These are phyloP conservation scores for Lateolabrax maculatus DNA, from an alignment of 2,797 vertebrate species.

Conservation along the genomic window DNA sequence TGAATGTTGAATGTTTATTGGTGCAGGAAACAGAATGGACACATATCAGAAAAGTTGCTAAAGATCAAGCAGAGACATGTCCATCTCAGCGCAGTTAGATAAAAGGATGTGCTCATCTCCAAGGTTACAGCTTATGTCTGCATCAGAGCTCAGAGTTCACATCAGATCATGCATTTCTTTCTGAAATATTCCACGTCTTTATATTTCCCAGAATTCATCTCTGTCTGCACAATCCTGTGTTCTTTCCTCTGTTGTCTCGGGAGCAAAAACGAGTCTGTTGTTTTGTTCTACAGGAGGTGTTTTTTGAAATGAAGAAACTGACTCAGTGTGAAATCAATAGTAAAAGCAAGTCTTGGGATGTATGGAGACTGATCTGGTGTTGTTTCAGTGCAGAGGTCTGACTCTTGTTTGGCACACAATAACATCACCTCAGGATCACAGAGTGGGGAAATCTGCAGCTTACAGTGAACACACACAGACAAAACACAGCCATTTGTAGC, in stretches of 20 bases:
- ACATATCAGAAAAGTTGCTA: slow-evolving; percentile 24
- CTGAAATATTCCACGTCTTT: too few species aligned
- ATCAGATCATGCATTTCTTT: too few species aligned
- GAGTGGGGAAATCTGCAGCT: background rate
- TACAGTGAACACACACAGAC: background rate
- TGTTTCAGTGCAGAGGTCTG: slow-evolving; percentile 25
- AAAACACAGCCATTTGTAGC: slow-evolving; percentile 4
- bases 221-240: background rate
- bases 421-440: slow-evolving; percentile 23
- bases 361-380: background rate
- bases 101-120: background rate
- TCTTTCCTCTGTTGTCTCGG: background rate
- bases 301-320: slow-evolving; percentile 28
- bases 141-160: slow-evolving; percentile 11
- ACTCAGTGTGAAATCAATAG: slow-evolving; percentile 41
- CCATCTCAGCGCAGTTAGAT: background rate
- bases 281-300: background rate
- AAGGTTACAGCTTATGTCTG: slow-evolving; percentile 4
- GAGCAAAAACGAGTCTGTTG: slow-evolving; percentile 27
- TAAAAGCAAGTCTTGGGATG: slow-evolving; percentile 19
- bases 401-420: slow-evolving; percentile 18
- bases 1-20: slow-evolving; percentile 21
- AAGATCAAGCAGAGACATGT: slow-evolving; percentile 40
- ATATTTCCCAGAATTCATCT: slow-evolving; percentile 13
- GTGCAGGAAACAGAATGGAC: slow-evolving; percentile 22